Conservation (phyloP, 1,140 invertebrate genomes). For the Homarus americanus region DNA sequence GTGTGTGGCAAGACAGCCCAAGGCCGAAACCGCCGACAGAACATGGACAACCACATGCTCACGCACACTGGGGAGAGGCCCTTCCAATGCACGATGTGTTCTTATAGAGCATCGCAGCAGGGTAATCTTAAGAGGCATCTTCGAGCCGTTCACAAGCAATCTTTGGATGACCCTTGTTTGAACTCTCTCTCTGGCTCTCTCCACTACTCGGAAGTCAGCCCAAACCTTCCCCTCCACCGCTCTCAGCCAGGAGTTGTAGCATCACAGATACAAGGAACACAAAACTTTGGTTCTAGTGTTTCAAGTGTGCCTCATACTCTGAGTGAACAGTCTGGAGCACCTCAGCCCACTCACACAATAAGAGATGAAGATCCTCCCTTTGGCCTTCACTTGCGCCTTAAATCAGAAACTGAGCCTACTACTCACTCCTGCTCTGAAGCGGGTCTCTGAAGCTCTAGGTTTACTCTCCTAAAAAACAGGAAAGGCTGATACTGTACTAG, state of each 20-base stretch:
- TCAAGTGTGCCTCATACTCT: constrained; percentile 39
- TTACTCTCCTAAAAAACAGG: not conserved
- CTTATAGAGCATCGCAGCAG: constrained; percentile 69
- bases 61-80: constrained; percentile 73
- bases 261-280: constrained; percentile 27
- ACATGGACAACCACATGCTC: constrained; percentile 74
- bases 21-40: constrained; percentile 73
- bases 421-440: constrained; percentile 27
- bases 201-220: constrained; percentile 30
- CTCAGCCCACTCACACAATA: constrained; percentile 1
- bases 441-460: constrained; percentile 29
- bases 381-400: constrained; percentile 62
- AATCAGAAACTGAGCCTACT: constrained; percentile 41
- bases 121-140: constrained; percentile 73
- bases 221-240: constrained; percentile 11
- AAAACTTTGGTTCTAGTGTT: constrained; percentile 41
- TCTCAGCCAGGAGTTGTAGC: not conserved
- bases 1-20: constrained; percentile 72
- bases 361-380: constrained; percentile 54
- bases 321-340: not conserved
- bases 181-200: constrained; percentile 13
- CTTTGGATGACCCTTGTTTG: constrained; percentile 26
- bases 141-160: constrained; percentile 63
- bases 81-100: constrained; percentile 71
- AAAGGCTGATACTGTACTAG: not conserved